phyloP scores from a whole-genome alignment of 2,888 invertebrate species.

The Danaus chrysippus region DNA sequence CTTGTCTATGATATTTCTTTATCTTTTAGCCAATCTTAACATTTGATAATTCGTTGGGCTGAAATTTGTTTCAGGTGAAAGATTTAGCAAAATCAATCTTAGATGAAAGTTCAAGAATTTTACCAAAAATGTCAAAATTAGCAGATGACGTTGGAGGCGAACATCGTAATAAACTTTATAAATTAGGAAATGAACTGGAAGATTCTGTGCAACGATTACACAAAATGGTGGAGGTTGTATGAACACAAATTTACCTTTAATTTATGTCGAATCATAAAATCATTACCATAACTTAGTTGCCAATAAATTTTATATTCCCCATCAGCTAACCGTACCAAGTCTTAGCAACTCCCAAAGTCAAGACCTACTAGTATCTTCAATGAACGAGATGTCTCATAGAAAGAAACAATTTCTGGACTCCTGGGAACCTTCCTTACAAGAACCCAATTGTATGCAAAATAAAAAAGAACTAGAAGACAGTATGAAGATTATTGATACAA shows the following conservation, averaged over 20 bases:
- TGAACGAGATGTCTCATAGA: slow-evolving; percentile 32
- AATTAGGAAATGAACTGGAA: slow-evolving; percentile 34
- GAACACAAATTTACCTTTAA: neutral
- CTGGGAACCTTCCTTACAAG: slow-evolving; percentile 12
- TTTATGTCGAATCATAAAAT: neutral
- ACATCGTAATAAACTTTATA: slow-evolving; percentile 19
- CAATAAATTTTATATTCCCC: slow-evolving; percentile 16
- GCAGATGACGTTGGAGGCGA: slow-evolving; percentile 22
- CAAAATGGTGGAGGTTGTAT: slow-evolving; percentile 34
- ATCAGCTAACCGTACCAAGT: slow-evolving; percentile 40
- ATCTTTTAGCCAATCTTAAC: no score
- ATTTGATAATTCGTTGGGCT: no score
- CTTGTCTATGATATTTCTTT: no score
- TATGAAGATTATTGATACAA: slow-evolving; percentile 6
- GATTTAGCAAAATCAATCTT: slow-evolving; percentile 45
- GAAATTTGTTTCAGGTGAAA: slow-evolving; percentile 34
- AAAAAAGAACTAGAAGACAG: slow-evolving; percentile 10
- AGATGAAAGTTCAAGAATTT: slow-evolving; percentile 36
- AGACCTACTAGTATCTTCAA: slow-evolving; percentile 32
- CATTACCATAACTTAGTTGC: no score
- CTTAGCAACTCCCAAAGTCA: slow-evolving; percentile 38
- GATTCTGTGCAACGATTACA: slow-evolving; percentile 43
- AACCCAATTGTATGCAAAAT: slow-evolving; percentile 10
- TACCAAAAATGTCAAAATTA: slow-evolving; percentile 10
- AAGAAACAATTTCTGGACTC: slow-evolving; percentile 30